These are phyloP conservation scores for Lepetodrilus schrolli DNA, from an alignment of 2,888 invertebrate genomes.

Conservation along the genomic window DNA sequence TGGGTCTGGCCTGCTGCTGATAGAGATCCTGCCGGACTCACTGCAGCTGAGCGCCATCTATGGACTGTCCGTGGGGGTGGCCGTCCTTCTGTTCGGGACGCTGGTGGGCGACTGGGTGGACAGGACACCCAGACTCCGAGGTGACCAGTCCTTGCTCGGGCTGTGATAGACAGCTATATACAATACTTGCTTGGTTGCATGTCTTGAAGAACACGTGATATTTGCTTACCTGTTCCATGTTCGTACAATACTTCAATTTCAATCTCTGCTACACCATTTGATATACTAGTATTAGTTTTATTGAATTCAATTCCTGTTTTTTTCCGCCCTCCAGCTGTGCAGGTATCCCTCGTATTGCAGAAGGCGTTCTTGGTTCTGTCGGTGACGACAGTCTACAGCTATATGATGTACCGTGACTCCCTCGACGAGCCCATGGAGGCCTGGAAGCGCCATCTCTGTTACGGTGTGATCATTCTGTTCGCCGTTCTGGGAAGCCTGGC, in stretches of 20 bases:
- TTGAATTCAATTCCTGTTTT: background rate
- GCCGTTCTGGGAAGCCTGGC: conserved; percentile 70
- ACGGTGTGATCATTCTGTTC: conserved; percentile 63
- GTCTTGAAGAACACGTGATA: no score
- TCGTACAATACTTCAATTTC: background rate
- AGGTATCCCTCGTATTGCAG: conserved; percentile 71
- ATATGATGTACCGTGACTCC: conserved; percentile 34
- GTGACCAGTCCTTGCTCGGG: no score
- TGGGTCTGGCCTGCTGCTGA: conserved; percentile 76
- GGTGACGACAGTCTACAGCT: conserved; percentile 69
- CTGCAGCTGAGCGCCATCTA: conserved; percentile 76
- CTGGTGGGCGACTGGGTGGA: conserved; percentile 76
- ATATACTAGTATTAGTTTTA: background rate
- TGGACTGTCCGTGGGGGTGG: conserved; percentile 71
- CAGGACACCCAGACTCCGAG: conserved; percentile 72
- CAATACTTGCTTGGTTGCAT: no score
- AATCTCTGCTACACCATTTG: background rate
- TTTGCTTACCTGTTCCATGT: no score
- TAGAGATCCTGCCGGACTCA: conserved; percentile 67
- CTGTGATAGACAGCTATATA: no score
- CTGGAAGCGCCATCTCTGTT: conserved; percentile 30
- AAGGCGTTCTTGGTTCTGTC: conserved; percentile 72
- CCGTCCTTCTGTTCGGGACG: conserved; percentile 75
- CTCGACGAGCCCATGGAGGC: background rate
- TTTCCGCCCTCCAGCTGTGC: conserved; percentile 65